These are phyloP conservation scores for Tigriopus californicus DNA, from an alignment of 2,888 invertebrate genomes.

Conservation along the genomic window DNA sequence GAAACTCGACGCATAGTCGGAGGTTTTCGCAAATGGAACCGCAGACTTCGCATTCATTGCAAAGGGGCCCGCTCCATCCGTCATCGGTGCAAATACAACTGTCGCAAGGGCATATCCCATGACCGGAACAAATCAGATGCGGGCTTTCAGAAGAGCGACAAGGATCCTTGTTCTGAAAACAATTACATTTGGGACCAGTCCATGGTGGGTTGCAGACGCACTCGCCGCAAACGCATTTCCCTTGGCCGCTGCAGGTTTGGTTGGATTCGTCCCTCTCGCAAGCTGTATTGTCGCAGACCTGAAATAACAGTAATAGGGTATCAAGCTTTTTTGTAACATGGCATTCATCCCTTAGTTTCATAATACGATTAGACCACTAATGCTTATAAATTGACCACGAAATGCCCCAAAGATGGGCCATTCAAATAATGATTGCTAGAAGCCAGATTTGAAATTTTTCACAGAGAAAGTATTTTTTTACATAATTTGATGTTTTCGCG, in stretches of 20 bases:
- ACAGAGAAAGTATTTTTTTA: too few species aligned
- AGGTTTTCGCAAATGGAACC: not conserved
- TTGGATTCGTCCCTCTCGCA: not conserved
- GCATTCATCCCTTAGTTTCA: too few species aligned
- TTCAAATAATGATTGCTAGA: too few species aligned
- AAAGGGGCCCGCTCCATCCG: not conserved
- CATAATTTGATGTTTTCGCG: too few species aligned
- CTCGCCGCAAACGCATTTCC: constrained; percentile 9
- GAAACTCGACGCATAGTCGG: constrained; percentile 3
- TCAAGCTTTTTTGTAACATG: too few species aligned
- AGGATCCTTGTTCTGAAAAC: not conserved
- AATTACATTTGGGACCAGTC: constrained; percentile 12
- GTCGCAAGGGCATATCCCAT: constrained; percentile 14
- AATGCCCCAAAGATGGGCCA: too few species aligned
- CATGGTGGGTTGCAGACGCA: constrained; percentile 11
- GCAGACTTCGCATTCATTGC: constrained; percentile 3
- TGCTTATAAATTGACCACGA: too few species aligned
- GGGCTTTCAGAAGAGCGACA: not conserved
- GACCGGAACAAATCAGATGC: constrained; percentile 10
- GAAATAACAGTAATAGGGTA: too few species aligned
- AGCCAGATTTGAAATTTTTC: too few species aligned
- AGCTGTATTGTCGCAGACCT: constrained; percentile 10
- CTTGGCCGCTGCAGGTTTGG: constrained; percentile 3
- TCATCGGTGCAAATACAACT: constrained; percentile 9
- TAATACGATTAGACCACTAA: too few species aligned